phyloP scores from a whole-genome alignment of 1,140 invertebrate genomes.

The Bombus sylvicola region DNA sequence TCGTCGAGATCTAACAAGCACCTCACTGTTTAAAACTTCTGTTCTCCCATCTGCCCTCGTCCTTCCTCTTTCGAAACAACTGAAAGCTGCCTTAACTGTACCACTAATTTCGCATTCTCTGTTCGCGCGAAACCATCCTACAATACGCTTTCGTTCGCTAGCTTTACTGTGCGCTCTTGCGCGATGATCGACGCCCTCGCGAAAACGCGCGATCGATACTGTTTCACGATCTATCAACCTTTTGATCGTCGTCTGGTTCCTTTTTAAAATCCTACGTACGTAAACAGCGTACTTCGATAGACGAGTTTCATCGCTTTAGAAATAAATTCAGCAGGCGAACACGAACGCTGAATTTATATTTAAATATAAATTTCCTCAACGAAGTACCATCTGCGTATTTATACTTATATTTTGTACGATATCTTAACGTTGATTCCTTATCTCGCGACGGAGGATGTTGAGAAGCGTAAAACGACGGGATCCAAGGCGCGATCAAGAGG shows the following conservation, averaged over 20 bases:
- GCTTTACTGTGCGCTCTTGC: slow-evolving; percentile 16
- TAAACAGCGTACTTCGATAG: not conserved
- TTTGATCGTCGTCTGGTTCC: not conserved
- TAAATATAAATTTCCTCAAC: not conserved
- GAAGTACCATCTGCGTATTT: not conserved
- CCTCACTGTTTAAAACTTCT: slow-evolving; percentile 21
- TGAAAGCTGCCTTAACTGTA: not conserved
- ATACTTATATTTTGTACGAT: slow-evolving; percentile 21
- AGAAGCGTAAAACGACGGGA: not conserved
- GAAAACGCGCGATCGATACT: not conserved
- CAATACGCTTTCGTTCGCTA: not conserved
- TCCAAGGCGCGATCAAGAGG: not conserved
- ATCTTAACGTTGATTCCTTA: slow-evolving; percentile 1
- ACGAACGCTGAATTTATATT: not conserved
- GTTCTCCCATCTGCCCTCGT: not conserved
- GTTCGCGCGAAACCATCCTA: not conserved
- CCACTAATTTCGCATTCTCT: not conserved
- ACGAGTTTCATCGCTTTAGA: too few relatives aligned
- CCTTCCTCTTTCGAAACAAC: not conserved
- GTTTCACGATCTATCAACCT: not conserved
- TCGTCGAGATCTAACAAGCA: slow-evolving; percentile 52
- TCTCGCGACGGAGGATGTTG: not conserved
- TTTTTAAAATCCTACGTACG: not conserved
- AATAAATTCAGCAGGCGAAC: not conserved
- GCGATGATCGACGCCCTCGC: not conserved